Evolutionary conservation across 2,113 vertebrate genomes (phyloP), one percentile per base, ranked within the genome.

Genomic region (Halcyon malimbica): DNA sequence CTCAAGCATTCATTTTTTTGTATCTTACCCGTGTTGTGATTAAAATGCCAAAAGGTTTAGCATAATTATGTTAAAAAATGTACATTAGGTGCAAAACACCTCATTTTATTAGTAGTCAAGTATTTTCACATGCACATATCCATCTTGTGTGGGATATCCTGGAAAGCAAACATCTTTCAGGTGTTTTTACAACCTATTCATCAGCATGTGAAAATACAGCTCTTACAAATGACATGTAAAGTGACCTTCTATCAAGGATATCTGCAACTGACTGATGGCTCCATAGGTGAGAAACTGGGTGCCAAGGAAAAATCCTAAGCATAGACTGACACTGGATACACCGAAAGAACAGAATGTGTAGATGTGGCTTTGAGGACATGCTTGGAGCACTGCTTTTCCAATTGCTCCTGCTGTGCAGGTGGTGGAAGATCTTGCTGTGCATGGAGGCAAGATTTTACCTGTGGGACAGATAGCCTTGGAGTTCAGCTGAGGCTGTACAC

Each of bases 341-440:
- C 4, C 5, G 80, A 81, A 89, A 62, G 33, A 92, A 33, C 9
- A 64, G 67, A 63, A 70, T 51, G 29, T 11, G 5, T 7, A 23
- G 19, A 10, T 29, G 8, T 28, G 39, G 16, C 3, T 70, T 85
- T 70, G 33, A 67, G 24, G 54, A 50, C 0, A 2, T 33, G 11
- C 33, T 71, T 71, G 41, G 25, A 65, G 35, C 44, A 62, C 28
- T 1, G 0, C 14, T 59, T 23, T 69, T 53, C 4, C 17, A 39
- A n/a, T 29, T 8, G 0, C 4, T 81, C 31, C 50, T 59, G 33
- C 29, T 48, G 2, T 21, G 33, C 0, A 6, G 6, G 16, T 51
- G 24, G 29, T n/a, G 7, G 31, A 39, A 17, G 37, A 41, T 70
- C 28, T 71, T 63, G 59, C 50, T 26, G 33, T 33, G 16, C 62